Base-by-base conservation (phyloP, 2,113 vertebrate species). In the Coturnix japonica region DNA sequence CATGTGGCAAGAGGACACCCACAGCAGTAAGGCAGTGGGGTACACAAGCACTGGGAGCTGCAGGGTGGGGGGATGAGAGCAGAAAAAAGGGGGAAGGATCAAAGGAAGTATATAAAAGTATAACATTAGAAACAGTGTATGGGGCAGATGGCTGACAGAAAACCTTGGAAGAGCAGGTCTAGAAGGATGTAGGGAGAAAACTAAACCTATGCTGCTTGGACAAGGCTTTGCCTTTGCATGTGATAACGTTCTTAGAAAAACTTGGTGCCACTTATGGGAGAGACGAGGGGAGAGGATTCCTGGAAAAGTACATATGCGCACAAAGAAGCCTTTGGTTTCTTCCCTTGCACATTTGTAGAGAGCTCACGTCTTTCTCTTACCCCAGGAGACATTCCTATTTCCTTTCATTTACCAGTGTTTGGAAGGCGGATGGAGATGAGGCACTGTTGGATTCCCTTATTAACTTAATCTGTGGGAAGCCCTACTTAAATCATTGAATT, bases 321-420 rank as follows among this genome's bases (percentile, higher is more conserved):
- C 66, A 79, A 6, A 74, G 91, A 80, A 89, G 71, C 56, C 30
- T 95, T 93, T 91, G 51, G 56, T 92, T 85, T 93, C 77, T 90
- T 73, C 49, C 49, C 57, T 69, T 73, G 54, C 66, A 12, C 77
- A 61, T 93, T 75, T 95, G 70, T 61, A 72, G 95, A 93, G 46
- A 0, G 0, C 74, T 96, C 84, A 82, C 46, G 41, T 89, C 81
- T 91, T 85, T 66, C 41, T 39, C 49, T 43, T 73, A 93, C 56
- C 78, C 51, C 71, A 70, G 77, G 71, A 95, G 86, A 93, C 63
- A 63, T 91, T 93, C 60, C 77, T 6, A 8, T 89, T 94, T 95
- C 87, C 74, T 92, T 92, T 95, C 37, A 74, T 89, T 92, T 80
- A 57, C 64, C 72, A 59, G 57, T 13, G 53, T 80, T 91, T 77